These are phyloP conservation scores for Galaxias olidus DNA, from an alignment of 2,797 vertebrate species.

Conservation along the genomic window DNA sequence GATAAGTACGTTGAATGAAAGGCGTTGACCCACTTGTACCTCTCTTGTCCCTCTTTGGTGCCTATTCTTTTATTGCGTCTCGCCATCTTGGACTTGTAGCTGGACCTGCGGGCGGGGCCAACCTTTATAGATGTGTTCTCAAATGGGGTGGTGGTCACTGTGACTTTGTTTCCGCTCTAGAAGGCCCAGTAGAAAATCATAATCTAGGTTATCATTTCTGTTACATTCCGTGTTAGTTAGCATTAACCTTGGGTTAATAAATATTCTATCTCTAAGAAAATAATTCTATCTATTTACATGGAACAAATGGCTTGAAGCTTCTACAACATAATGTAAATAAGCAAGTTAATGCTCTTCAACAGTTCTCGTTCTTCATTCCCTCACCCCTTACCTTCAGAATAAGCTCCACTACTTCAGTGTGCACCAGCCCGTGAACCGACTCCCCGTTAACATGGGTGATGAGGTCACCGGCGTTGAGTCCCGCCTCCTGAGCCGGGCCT, in stretches of 20 bases:
- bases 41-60: conserved; percentile 85
- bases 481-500: conserved; percentile 89
- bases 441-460: conserved; percentile 95
- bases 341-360: no score
- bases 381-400: conserved; percentile 83
- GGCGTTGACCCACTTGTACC: conserved; percentile 45
- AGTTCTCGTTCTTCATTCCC: no score
- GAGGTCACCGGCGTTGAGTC: conserved; percentile 88
- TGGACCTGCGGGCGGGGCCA: conserved; percentile 87
- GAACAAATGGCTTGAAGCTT: no score
- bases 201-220: no score
- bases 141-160: conserved; percentile 90
- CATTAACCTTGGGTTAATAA: no score
- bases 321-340: no score
- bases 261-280: no score
- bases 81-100: conserved; percentile 92
- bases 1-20: no score
- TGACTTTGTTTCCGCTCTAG: conserved; percentile 90
- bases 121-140: conserved; percentile 95
- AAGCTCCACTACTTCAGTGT: conserved; percentile 92
- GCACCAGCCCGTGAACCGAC: conserved; percentile 91
- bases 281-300: no score
- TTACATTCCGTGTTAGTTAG: no score
- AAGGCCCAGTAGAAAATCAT: conserved; percentile 9
- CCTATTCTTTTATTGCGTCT: conserved; percentile 83